phyloP scores from a whole-genome alignment of 2,888 invertebrate species.

The Dysmachus trigonus region DNA sequence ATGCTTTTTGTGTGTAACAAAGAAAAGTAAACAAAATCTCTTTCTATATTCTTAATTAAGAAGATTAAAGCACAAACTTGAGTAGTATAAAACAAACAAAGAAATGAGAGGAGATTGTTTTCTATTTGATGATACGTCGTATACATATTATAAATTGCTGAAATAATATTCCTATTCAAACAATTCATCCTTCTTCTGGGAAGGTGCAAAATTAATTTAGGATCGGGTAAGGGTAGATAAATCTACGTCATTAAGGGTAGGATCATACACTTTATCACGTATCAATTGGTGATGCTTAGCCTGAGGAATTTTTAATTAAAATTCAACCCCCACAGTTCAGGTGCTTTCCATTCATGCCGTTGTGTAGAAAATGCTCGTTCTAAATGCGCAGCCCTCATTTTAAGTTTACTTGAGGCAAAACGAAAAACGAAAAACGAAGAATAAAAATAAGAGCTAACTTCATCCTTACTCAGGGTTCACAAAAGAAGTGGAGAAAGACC shows the following conservation, averaged over 20 bases:
- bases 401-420: conserved; percentile 3
- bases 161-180: background rate
- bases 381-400: conserved; percentile 20
- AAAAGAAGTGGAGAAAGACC: conserved; percentile 3
- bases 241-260: background rate
- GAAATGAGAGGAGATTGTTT: background rate
- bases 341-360: background rate
- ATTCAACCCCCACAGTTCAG: background rate
- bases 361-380: background rate
- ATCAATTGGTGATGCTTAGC: background rate
- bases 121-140: background rate
- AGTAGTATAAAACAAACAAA: background rate
- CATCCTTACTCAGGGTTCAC: background rate
- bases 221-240: background rate
- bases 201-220: background rate
- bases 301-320: conserved; percentile 24
- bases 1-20: background rate
- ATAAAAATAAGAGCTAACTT: background rate
- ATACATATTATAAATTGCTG: background rate
- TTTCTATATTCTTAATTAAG: background rate
- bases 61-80: background rate
- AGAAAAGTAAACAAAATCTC: background rate
- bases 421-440: too few relatives aligned
- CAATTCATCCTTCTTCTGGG: background rate
- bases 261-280: background rate